These are phyloP conservation scores for Cyclura pinguis DNA, from an alignment of 2,797 vertebrate species.

Conservation along the genomic window DNA sequence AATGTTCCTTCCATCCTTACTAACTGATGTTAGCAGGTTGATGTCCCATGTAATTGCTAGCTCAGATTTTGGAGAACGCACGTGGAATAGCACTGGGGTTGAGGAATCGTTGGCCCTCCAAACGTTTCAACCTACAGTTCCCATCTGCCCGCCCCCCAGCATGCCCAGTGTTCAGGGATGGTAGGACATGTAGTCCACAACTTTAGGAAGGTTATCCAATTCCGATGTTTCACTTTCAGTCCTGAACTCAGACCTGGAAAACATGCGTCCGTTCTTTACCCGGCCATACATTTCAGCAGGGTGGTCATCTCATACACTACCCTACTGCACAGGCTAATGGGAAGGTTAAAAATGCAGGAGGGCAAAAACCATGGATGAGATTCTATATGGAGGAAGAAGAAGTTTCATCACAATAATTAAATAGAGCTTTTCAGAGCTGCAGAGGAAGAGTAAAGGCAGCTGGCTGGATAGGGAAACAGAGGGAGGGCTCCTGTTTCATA, in stretches of 20 bases:
- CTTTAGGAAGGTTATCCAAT: not conserved
- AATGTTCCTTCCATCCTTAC: too few species aligned
- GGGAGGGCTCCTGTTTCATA: too few species aligned
- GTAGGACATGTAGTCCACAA: not conserved
- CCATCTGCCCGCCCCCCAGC: not conserved
- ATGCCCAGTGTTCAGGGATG: not conserved
- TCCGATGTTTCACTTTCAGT: not conserved
- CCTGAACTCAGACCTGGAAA: too few species aligned
- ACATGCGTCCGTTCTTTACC: not conserved
- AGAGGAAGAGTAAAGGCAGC: too few species aligned
- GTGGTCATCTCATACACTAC: too few species aligned
- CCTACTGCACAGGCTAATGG: not conserved
- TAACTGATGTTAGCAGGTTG: not conserved
- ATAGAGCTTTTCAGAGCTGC: too few species aligned
- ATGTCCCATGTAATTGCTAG: not conserved
- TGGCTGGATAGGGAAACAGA: too few species aligned
- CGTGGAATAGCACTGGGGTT: not conserved
- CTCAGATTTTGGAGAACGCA: not conserved
- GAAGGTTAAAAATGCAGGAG: too few species aligned
- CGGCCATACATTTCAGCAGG: not conserved
- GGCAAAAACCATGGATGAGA: not conserved
- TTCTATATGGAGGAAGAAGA: not conserved
- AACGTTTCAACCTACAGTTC: not conserved
- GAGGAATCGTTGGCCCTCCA: not conserved
- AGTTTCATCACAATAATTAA: not conserved